phyloP scores from a whole-genome alignment of 2,113 vertebrate species.

The Corythornis vintsioides region DNA sequence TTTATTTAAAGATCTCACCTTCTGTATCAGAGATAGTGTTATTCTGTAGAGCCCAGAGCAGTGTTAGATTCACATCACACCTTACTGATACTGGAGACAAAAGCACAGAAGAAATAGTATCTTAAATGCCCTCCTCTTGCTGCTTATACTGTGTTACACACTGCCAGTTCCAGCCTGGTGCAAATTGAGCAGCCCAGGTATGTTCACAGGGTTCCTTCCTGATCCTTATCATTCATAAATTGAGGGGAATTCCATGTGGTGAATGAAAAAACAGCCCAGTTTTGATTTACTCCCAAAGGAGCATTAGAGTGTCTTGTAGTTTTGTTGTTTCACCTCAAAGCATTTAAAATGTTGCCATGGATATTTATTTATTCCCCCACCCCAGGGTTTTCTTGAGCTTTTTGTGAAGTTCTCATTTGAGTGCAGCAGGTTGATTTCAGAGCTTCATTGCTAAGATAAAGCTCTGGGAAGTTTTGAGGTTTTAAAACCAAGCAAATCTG shows the following conservation, averaged over 20 bases:
- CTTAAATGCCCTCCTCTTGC: background rate
- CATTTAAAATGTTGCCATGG: background rate
- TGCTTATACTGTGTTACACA: background rate
- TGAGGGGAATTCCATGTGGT: background rate
- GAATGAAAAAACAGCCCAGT: background rate
- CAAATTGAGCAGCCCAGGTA: background rate
- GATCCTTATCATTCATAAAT: background rate
- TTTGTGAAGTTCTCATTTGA: conserved; percentile 4
- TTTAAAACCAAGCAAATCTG: no score
- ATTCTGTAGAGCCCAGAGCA: background rate
- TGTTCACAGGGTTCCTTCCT: background rate
- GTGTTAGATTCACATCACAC: background rate
- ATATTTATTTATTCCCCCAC: background rate
- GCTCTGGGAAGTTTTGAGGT: no score
- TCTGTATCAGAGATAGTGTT: background rate
- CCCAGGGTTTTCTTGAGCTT: background rate
- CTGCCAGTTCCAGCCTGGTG: background rate
- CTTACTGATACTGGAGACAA: background rate
- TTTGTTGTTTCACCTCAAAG: background rate
- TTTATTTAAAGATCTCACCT: background rate
- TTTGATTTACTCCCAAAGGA: background rate
- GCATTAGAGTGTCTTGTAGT: background rate
- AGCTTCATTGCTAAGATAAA: background rate
- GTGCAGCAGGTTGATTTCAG: background rate
- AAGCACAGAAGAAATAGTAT: background rate